Evolutionary conservation across 2,113 vertebrate genomes (phyloP), one percentile per base, ranked within the genome.

Genomic region (Lycaon pictus): DNA sequence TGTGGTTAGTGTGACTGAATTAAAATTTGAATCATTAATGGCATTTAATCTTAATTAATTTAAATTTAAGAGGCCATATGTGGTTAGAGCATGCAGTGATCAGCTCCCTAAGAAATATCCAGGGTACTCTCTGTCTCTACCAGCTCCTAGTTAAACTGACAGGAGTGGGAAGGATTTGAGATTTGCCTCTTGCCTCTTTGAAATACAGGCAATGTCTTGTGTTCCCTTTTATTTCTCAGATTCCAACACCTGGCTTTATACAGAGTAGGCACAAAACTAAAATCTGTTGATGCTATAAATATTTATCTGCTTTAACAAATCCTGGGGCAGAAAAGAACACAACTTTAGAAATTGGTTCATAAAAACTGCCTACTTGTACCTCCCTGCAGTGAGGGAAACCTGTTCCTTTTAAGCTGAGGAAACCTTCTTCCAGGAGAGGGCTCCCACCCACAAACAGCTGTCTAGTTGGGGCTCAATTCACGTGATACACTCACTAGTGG

Each of bases 221-320:
- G 51, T 58, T 90, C 88, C n/a, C 37, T 84, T 85, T 72, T 53
- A 48, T 87, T 90, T 90, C 20, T n/a, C n/a, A 60, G 29, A 80
- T 82, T 86, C 1, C 6, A 81, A 32, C 25, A 95, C n/a, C 48
- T 92, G 62, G 11, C 11, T 96, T 89, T 89, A 55, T 4, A 92
- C 4, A 74, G 23, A 80, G 22, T 27, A 72, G 32, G 23, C 17
- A 95, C 9, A 63, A 93, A 88, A n/a, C 22, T 82, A 37, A 65
- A 86, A 48, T 86, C 76, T 62, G 25, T 85, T 88, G n/a, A 55
- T 74, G 13, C 11, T 88, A 19, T 93, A 82, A 69, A 15, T 76
- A 63, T 79, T 84, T 89, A 62, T 82, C 88, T 88, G 20, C 63
- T 74, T 82, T 94, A 29, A 56, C 60, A 93, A 86, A 83, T 85